These are phyloP conservation scores for Sitta carolinensis DNA, from an alignment of 2,797 vertebrate genomes.

Conservation along the genomic window DNA sequence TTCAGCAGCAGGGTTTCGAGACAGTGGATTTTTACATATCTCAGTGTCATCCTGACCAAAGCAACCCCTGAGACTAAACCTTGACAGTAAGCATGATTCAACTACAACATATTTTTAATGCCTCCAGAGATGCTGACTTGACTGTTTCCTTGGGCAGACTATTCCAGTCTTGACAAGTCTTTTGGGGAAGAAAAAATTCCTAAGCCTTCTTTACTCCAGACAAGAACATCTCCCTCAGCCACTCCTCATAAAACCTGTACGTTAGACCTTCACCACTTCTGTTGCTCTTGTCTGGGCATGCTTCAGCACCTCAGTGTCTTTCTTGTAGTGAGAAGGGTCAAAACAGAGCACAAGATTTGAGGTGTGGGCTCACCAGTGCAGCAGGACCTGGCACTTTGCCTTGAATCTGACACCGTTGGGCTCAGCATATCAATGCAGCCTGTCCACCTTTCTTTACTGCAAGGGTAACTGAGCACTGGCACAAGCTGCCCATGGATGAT, in stretches of 20 bases:
- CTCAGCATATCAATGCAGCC: accelerated
- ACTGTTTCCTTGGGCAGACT: not conserved
- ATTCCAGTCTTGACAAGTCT: not conserved
- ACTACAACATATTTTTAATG: not conserved
- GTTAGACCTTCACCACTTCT: not conserved
- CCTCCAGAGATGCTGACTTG: not conserved
- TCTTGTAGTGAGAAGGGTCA: not conserved
- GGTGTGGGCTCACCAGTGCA: not conserved
- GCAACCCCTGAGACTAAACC: too few species aligned
- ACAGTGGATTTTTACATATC: too few species aligned
- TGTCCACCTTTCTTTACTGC: not conserved
- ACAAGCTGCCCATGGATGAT: not conserved
- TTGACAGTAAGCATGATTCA: accelerated
- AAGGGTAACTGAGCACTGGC: not conserved
- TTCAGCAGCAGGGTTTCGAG: too few species aligned
- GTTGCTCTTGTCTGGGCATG: accelerated
- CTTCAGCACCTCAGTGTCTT: not conserved
- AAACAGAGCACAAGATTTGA: not conserved
- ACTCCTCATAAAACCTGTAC: not conserved
- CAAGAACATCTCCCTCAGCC: not conserved
- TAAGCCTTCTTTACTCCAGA: not conserved
- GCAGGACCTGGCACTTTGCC: not conserved
- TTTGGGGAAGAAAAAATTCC: not conserved
- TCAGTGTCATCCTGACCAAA: too few species aligned
- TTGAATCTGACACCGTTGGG: not conserved